Evolutionary conservation across 2,888 invertebrate genomes (phyloP), one percentile per base, ranked within the genome.

Genomic region (Ornithoptera priamus): DNA sequence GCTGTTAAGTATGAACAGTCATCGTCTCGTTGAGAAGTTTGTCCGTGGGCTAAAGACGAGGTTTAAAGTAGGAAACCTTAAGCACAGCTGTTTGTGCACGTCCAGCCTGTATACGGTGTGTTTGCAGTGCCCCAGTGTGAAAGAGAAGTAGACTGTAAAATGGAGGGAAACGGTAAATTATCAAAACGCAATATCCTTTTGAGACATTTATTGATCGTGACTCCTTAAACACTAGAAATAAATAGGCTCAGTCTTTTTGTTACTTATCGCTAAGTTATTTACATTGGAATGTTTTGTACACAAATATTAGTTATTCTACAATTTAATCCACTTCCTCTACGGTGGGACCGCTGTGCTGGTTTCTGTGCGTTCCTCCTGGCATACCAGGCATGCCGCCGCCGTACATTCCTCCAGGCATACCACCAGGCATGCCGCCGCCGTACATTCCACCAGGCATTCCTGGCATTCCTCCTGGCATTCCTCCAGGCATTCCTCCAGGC

Each of bases 301-400:
- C 30, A 30, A 30, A 5, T 12, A 53, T 24, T 22, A 18, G 22
- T 17, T 50, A 8, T 58, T 20, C 5, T n/a, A 58, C 1, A 22
- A 30, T 56, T 63, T 66, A 71, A 62, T 71, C 62, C n/a, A 70
- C 57, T 61, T 70, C 70, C 24, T 70, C 70, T n/a, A 70, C 67
- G 15, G 70, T 67, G 15, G 67, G 67, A 17, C 70, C 65, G 12
- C 22, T 20, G 17, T 22, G 42, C 4, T 24, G 62, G 5, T 56
- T 22, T 15, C 67, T 57, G 22, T 56, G 42, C 67, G 20, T 58
- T 15, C 58, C 58, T 12, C 58, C 22, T 7, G 58, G 58, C 58
- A 58, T 58, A 1, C 30, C 30, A 30, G 30, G 30, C 30, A 30
- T 30, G 4, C 30, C 30, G 5, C 30, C 30, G 22, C 22, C 22